phyloP scores from a whole-genome alignment of 2,113 vertebrate species.

The Camelus dromedarius region DNA sequence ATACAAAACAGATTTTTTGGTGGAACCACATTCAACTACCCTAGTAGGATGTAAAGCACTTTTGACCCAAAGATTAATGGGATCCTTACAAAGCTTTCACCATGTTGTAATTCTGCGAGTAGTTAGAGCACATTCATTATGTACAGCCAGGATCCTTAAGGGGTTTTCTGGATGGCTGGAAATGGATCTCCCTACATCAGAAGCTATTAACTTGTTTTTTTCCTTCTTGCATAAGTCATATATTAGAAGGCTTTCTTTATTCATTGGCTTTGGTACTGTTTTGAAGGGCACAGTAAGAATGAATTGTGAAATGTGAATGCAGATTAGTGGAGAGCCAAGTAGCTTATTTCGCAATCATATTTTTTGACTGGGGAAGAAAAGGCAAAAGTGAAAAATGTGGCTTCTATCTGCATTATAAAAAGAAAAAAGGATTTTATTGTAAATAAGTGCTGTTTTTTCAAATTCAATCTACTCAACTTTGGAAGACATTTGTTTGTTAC shows the following conservation, averaged over 20 bases:
- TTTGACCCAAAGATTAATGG: constrained; percentile 36
- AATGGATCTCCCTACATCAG: constrained; percentile 41
- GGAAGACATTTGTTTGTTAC: neutral
- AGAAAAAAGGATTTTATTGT: neutral
- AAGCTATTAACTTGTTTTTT: constrained; percentile 17
- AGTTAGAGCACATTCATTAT: neutral
- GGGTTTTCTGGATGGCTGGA: neutral
- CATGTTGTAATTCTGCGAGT: neutral
- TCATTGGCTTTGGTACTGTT: neutral
- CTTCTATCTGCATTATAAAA: neutral
- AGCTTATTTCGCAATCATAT: neutral
- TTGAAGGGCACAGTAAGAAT: constrained; percentile 15
- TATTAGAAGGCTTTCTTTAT: neutral
- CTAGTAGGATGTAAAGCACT: neutral
- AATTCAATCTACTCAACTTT: neutral
- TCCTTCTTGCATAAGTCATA: neutral
- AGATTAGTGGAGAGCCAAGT: neutral
- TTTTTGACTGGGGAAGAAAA: constrained; percentile 4
- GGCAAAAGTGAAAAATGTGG: neutral
- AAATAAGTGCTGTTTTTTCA: neutral
- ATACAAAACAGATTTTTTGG: constrained; percentile 14
- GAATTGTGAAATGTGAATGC: constrained; percentile 20
- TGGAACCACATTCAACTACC: neutral
- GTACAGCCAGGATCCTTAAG: neutral
- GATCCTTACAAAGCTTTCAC: neutral